phyloP scores from a whole-genome alignment of 2,797 vertebrate genomes.

The Ambastaia sidthimunki region DNA sequence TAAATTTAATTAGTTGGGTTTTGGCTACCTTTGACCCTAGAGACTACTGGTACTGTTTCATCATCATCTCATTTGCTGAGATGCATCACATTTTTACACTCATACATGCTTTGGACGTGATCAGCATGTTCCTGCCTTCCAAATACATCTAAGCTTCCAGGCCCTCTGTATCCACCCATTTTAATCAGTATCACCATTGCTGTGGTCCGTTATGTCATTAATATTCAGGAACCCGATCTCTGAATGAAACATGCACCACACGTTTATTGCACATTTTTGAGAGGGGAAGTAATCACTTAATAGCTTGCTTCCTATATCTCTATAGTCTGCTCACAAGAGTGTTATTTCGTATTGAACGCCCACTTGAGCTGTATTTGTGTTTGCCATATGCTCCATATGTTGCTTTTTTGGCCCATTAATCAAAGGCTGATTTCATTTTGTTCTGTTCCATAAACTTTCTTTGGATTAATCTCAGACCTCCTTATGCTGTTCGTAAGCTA shows the following conservation, averaged over 20 bases:
- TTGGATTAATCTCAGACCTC: not conserved
- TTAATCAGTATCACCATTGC: constrained; percentile 30
- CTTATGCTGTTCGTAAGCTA: not conserved
- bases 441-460: constrained; percentile 5
- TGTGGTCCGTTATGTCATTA: constrained; percentile 34
- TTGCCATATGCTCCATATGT: constrained; percentile 51
- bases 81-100: not conserved
- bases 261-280: constrained; percentile 46
- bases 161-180: constrained; percentile 12
- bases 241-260: constrained; percentile 28
- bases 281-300: constrained; percentile 45
- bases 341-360: constrained; percentile 19
- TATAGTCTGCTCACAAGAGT: constrained; percentile 28
- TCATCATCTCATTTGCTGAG: not conserved
- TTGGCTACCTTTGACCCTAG: constrained; percentile 1
- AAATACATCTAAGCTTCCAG: not conserved
- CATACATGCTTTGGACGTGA: not conserved
- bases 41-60: not conserved
- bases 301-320: constrained; percentile 20
- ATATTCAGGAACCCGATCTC: constrained; percentile 39
- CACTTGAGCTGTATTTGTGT: constrained; percentile 38
- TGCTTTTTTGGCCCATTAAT: constrained; percentile 55
- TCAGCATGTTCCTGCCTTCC: not conserved
- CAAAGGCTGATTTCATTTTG: constrained; percentile 50
- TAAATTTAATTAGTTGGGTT: constrained; percentile 1